Base-by-base conservation (phyloP, 92 coral and sea anemone species). In the Nematostella vectensis region DNA sequence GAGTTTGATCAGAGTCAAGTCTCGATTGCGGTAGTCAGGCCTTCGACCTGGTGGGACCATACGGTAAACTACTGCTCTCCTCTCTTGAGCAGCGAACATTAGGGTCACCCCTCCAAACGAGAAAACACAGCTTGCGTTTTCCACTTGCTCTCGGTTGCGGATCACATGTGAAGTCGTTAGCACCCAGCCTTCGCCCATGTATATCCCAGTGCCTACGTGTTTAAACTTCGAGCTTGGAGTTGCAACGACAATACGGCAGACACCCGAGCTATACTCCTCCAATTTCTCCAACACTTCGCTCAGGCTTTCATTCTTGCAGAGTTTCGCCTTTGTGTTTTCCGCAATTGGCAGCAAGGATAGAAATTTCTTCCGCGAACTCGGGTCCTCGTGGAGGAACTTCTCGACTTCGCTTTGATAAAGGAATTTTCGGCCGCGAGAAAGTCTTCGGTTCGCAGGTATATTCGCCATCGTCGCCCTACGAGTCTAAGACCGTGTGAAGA, bases 101-200 rank as follows among this genome's bases (percentile, higher is more conserved):
- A 69, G 62, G 29, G 61, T 57, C 28, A 65, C 83, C 29, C 65
- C 53, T 16, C 76, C 57, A 48, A 74, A 55, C 36, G 59, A 67
- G 68, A 85, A 85, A 50, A 59, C 49, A 44, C 75, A 76, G 16
- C 47, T 66, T 13, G 95, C 88, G 42, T 52, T 52, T 30, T 68
- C 54, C 40, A 85, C 77, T 58, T 75, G 80, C 4, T 76, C 75
- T 29, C 84, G 82, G 61, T 80, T 85, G 55, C 88, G 81, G 22
- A 85, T 73, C 11, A 85, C 78, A 31, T 69, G 72, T 15, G 95
- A 75, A 22, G 80, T 69, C 1, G 88, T 81, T 21, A 80, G 38
- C 23, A 85, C 50, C 95, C 95, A 85, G 19, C 95, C 95, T 42
- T 80, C 81, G 17, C 95, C 88, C 44, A 85, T 62, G 29, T 80